Conservation (phyloP, 2,113 vertebrate genomes). For the Callionymus lyra region DNA sequence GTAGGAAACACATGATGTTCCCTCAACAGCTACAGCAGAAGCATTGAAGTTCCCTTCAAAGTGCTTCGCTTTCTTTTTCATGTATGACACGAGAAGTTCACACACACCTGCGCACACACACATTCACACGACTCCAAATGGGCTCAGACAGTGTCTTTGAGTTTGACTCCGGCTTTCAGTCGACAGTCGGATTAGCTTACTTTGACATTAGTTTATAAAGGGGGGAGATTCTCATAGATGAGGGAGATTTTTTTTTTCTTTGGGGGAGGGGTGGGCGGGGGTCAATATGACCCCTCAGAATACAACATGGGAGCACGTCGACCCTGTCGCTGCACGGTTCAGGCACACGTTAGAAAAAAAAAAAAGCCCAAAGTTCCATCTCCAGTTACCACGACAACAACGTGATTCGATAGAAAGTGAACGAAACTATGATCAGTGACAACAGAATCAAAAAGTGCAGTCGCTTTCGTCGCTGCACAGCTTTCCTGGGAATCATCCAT, state of each 20-base stretch:
- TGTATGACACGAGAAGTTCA: conserved; percentile 43
- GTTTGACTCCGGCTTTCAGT: conserved; percentile 23
- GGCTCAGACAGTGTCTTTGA: conserved; percentile 62
- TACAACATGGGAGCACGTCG: conserved; percentile 58
- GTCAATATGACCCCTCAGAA: conserved; percentile 59
- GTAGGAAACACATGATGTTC: conserved; percentile 33
- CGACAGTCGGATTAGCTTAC: conserved; percentile 71
- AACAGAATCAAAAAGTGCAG: conserved; percentile 58
- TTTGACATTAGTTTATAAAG: conserved; percentile 56
- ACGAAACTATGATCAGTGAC: conserved; percentile 56
- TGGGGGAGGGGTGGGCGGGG: conserved; percentile 1
- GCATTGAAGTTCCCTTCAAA: conserved; percentile 61
- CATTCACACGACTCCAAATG: conserved; percentile 42
- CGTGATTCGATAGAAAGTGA: conserved; percentile 57
- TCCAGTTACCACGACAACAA: conserved; percentile 52
- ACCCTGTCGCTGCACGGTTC: conserved; percentile 61
- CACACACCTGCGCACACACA: conserved; percentile 16
- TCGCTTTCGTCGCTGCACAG: conserved; percentile 51
- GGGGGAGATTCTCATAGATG: conserved; percentile 37
- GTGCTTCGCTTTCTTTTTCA: conserved; percentile 51
- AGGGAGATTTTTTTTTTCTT: conserved; percentile 13
- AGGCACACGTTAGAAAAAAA: conserved; percentile 64
- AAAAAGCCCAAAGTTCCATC: conserved; percentile 44
- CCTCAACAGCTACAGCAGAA: conserved; percentile 67
- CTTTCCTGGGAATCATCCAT: conserved; percentile 25